A percentile compares a stretch with the other conserved stretches of the same genome.
These are phyloP conservation scores for Gymnodraco acuticeps DNA, from an alignment of 2,797 vertebrate species.

Conservation along the genomic window DNA sequence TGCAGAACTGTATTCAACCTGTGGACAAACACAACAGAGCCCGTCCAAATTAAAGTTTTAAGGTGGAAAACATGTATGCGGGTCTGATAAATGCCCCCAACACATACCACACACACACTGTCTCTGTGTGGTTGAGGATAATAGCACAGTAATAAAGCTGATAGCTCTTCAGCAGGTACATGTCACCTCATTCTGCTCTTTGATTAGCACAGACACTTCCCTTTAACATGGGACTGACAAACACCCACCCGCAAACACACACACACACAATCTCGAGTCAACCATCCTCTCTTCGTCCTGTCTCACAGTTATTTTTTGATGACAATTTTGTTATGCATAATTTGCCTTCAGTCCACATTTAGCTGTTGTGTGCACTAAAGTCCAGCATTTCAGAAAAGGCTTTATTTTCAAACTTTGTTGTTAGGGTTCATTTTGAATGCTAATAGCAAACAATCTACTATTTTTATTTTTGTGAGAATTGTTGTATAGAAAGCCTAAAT, in stretches of 20 bases:
- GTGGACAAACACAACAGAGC: neutral
- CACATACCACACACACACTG: slow-evolving; percentile 5
- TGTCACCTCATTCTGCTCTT: slow-evolving; percentile 75
- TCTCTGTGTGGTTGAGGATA: slow-evolving; percentile 27
- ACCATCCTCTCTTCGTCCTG: slow-evolving; percentile 8
- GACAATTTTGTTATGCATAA: neutral
- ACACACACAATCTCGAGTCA: too few relatives aligned
- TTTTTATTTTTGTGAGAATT: neutral
- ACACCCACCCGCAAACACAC: slow-evolving; percentile 40
- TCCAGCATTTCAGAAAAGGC: neutral
- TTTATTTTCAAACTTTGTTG: neutral
- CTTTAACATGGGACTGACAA: slow-evolving; percentile 71
- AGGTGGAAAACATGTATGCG: neutral
- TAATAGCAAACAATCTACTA: neutral
- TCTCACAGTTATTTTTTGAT: slow-evolving; percentile 14
- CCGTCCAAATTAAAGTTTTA: neutral
- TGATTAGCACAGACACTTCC: slow-evolving; percentile 77
- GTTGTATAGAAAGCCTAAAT: neutral
- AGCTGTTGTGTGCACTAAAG: neutral
- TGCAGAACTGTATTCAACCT: neutral
- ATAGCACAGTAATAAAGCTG: slow-evolving; percentile 52
- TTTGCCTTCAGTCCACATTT: slow-evolving; percentile 13
- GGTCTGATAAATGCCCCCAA: slow-evolving; percentile 4
- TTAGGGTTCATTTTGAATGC: neutral
- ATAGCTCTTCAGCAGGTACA: slow-evolving; percentile 75